These are phyloP conservation scores for Oreochromis tanganicae DNA, from an alignment of 2,113 vertebrate species.

Conservation along the genomic window DNA sequence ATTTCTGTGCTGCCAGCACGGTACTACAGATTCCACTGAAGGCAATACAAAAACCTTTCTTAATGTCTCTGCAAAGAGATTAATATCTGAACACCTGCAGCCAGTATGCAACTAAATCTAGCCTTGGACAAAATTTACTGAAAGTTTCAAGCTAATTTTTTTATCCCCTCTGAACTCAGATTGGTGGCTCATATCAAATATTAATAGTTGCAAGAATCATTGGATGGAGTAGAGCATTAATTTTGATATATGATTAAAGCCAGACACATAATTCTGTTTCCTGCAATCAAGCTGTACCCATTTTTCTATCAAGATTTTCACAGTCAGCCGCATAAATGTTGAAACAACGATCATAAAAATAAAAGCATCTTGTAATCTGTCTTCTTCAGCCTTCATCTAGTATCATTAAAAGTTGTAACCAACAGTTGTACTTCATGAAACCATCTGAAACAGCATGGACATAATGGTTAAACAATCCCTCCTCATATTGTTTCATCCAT, in stretches of 20 bases:
- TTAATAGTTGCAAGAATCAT: accelerated
- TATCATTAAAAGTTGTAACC: accelerated
- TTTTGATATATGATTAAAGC: not conserved
- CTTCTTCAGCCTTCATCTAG: accelerated
- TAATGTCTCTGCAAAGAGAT: not conserved
- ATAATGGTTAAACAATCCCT: accelerated
- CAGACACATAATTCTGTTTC: accelerated
- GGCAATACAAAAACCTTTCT: not conserved
- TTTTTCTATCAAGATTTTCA: too few relatives aligned
- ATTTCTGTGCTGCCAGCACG: constrained; percentile 44
- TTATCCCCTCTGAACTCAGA: too few relatives aligned
- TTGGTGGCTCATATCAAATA: not conserved
- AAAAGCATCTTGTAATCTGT: accelerated
- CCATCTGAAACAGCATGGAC: not conserved
- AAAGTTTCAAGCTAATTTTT: not conserved
- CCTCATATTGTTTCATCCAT: not conserved
- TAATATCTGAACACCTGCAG: constrained; percentile 13
- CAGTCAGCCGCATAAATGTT: too few relatives aligned
- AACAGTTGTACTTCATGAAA: accelerated
- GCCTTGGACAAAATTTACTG: accelerated
- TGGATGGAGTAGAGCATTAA: not conserved
- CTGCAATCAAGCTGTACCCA: accelerated
- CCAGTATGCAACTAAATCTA: not conserved
- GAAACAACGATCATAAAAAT: accelerated
- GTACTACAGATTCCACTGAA: not conserved